These are phyloP conservation scores for Hymenochirus boettgeri DNA, from an alignment of 2,113 vertebrate species.

Conservation along the genomic window DNA sequence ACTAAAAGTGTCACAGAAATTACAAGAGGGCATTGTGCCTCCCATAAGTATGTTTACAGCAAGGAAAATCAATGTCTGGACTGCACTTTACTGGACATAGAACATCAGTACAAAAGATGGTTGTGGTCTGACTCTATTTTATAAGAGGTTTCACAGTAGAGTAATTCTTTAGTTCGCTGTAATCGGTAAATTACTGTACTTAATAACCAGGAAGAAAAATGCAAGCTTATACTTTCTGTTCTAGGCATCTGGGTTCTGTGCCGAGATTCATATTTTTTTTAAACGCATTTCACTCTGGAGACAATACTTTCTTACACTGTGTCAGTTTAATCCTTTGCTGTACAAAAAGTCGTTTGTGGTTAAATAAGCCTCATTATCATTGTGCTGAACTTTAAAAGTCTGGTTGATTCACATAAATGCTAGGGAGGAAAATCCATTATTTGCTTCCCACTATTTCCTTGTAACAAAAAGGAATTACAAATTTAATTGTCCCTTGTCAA, in stretches of 20 bases:
- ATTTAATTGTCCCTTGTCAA: slow-evolving; percentile 17
- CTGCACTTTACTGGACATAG: too few species aligned
- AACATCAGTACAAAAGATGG: too few species aligned
- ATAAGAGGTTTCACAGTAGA: background rate
- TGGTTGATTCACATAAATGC: slow-evolving; percentile 12
- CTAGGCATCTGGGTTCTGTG: background rate
- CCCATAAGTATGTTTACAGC: too few species aligned
- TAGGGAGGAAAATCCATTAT: background rate
- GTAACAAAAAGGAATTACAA: slow-evolving; percentile 1
- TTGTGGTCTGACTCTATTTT: too few species aligned
- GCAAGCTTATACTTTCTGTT: background rate
- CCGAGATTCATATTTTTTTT: background rate
- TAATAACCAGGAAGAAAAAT: background rate
- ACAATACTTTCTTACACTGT: slow-evolving; percentile 6
- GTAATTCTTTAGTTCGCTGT: background rate
- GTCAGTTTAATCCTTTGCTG: slow-evolving; percentile 11
- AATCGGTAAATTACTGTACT: background rate
- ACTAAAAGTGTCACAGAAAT: too few species aligned
- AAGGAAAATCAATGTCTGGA: too few species aligned
- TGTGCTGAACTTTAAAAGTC: slow-evolving; percentile 8
- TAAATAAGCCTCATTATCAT: slow-evolving; percentile 2
- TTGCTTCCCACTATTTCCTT: background rate
- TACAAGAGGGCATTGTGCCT: too few species aligned
- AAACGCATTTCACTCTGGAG: slow-evolving; percentile 7
- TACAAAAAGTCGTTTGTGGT: background rate